These are phyloP conservation scores for Drosophila nigromelanica DNA, from an alignment of 1,140 invertebrate species.

Conservation along the genomic window DNA sequence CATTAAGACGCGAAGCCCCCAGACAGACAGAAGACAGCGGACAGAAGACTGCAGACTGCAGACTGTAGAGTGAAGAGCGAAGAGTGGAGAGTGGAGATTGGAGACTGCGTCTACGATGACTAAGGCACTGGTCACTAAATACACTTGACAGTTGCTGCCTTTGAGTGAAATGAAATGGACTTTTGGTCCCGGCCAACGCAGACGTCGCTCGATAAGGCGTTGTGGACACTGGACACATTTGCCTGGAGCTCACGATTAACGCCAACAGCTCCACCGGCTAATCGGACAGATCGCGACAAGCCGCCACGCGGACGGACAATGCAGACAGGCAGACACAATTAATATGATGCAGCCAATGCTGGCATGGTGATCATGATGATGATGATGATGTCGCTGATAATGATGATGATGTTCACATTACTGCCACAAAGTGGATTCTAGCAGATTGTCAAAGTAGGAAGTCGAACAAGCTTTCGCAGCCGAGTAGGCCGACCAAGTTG, in stretches of 20 bases:
- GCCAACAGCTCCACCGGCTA: constrained; percentile 39
- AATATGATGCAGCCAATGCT: constrained; percentile 14
- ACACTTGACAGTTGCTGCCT: constrained; percentile 51
- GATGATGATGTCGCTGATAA: not conserved
- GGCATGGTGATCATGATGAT: constrained; percentile 12
- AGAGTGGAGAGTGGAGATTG: constrained; percentile 18
- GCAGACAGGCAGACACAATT: constrained; percentile 12
- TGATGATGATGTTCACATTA: constrained; percentile 21
- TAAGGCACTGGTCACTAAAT: constrained; percentile 51
- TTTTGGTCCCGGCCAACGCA: constrained; percentile 55
- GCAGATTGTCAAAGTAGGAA: constrained; percentile 19
- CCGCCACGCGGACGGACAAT: not conserved
- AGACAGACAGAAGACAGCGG: constrained; percentile 41
- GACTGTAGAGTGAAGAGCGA: constrained; percentile 22
- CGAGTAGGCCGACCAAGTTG: constrained; percentile 11
- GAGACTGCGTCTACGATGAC: constrained; percentile 54
- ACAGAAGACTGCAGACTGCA: constrained; percentile 23
- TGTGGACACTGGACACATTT: constrained; percentile 15
- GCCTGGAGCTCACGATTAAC: constrained; percentile 32
- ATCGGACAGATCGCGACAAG: constrained; percentile 45
- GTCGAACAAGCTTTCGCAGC: constrained; percentile 16
- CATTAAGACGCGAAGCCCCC: constrained; percentile 66
- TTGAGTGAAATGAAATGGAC: constrained; percentile 62
- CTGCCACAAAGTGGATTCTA: not conserved
- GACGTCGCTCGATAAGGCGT: constrained; percentile 30